Base-by-base conservation (phyloP, 64 coral and sea anemone species). In the Pachyseris speciosa region DNA sequence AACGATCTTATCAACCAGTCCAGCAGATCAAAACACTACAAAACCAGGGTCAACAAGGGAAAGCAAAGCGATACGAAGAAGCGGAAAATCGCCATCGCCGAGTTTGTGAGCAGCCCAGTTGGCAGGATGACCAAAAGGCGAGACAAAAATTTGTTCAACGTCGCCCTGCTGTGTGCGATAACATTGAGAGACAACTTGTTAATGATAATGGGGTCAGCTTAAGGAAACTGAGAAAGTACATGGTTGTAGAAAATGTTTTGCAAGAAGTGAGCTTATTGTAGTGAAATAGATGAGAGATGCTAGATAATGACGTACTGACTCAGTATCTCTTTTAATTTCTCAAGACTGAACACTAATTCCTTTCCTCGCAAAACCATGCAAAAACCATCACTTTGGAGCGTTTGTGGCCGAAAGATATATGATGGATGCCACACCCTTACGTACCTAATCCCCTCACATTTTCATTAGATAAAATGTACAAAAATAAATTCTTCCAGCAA, bases 151-250 rank as follows among this genome's bases (percentile, higher is more conserved):
- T 90, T 41, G 45, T 22, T 10, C 78, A 84, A 67, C 77, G 89
- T 0, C 43, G 89, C 30, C 17, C 48, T 42, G 89, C 89, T 8
- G 89, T 91, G 3, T 91, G 89, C 28, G 89, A 91, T 8, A 91
- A 91, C n/a, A 91, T 91, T 60, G 89, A 91, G 64, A 84, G 67
- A 32, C 45, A 91, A 31, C 47, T 91, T 4, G 11, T 59, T 8
- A 52, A 91, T 50, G 37, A 91, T 16, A 37, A 51, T 26, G 89
- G 89, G 15, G 42, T 84, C 9, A 91, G 89, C 48, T 69, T 91
- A 12, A 42, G 89, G 33, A 83, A 84, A 40, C 17, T 91, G 17
- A 38, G 89, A 27, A 91, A 91, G 47, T 59, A 72, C 64, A 42
- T 91, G 66, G 69, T 91, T n/a, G 27, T 91, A 0, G 78, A 72